Conservation (phyloP, 2,113 vertebrate genomes). For the Paradisaea rubra region DNA sequence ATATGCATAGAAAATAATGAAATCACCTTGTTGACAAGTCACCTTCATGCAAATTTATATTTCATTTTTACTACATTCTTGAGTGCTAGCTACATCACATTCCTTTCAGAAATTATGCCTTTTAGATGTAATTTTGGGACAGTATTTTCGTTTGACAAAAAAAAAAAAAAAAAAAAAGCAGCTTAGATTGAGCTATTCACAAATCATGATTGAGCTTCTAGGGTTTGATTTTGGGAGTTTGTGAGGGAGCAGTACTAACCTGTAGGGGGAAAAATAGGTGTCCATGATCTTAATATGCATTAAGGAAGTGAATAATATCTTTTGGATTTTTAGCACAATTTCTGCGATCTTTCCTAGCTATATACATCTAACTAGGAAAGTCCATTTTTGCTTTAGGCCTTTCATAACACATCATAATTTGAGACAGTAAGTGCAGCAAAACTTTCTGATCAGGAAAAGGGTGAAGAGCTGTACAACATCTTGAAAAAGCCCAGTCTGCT, state of each 20-base stretch:
- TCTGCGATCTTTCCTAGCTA: neutral
- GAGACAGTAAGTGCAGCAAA: neutral
- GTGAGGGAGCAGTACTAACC: neutral
- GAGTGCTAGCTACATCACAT: neutral
- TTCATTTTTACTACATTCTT: neutral
- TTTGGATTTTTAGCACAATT: neutral
- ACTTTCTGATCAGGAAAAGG: neutral
- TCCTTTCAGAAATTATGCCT: neutral
- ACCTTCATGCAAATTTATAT: neutral
- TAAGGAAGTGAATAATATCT: neutral
- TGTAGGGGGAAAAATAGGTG: neutral
- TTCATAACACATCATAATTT: neutral
- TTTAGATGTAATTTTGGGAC: neutral
- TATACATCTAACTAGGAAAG: neutral
- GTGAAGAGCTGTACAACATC: neutral
- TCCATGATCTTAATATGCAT: neutral
- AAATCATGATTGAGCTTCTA: neutral
- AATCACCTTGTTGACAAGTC: neutral
- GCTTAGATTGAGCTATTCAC: neutral
- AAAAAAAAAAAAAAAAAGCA: neutral
- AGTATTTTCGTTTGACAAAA: neutral
- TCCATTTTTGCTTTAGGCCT: neutral
- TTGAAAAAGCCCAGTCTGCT: neutral
- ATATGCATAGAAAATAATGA: neutral
- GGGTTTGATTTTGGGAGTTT: neutral